These are phyloP conservation scores for Phalacrocorax carbo DNA, from an alignment of 2,113 vertebrate species.

Conservation along the genomic window DNA sequence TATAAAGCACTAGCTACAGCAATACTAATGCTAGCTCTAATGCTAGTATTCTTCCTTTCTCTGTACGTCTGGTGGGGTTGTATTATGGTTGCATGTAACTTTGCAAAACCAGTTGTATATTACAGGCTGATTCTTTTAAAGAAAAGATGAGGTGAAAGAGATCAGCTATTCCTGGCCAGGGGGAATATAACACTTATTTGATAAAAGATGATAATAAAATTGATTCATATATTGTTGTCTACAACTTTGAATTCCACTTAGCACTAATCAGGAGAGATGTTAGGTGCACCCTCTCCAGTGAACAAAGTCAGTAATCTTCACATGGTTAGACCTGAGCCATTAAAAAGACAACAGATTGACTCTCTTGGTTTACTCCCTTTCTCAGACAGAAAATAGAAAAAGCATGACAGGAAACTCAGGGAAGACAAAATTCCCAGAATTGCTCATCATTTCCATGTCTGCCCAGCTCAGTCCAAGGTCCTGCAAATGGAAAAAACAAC, in stretches of 20 bases:
- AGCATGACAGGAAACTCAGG: background rate
- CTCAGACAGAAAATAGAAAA: background rate
- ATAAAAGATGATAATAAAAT: background rate
- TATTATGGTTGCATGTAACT: background rate
- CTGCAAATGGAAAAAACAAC: background rate
- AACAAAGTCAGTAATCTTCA: background rate
- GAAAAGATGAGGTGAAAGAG: background rate
- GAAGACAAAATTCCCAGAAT: background rate
- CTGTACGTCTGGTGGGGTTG: background rate
- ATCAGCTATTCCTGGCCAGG: background rate
- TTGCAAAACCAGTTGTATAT: background rate
- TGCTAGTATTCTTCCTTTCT: background rate
- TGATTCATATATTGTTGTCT: background rate
- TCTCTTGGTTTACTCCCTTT: background rate
- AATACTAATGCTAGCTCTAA: background rate
- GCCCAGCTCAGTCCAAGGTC: background rate
- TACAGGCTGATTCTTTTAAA: background rate
- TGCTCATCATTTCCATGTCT: background rate
- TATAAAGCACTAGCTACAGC: background rate
- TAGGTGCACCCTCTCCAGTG: background rate
- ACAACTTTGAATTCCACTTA: background rate
- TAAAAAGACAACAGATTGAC: background rate
- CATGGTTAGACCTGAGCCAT: background rate
- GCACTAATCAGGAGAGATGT: background rate
- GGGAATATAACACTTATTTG: background rate